Conservation (phyloP, 1,140 invertebrate genomes). For the Sinella curviseta region DNA sequence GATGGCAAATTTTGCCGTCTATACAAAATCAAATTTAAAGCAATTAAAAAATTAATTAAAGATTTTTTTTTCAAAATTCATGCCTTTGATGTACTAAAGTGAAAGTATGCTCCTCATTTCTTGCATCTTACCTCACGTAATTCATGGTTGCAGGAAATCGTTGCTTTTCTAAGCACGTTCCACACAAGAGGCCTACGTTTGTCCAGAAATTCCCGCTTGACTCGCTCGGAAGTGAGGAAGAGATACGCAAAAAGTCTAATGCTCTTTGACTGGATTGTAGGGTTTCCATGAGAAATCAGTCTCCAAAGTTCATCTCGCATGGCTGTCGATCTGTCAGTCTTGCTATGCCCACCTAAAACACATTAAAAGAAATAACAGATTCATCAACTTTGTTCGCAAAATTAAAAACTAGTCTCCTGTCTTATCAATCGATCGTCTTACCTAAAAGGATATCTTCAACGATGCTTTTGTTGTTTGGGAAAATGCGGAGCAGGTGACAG, state of each 20-base stretch:
- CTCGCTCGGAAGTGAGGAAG: slow-evolving; percentile 32
- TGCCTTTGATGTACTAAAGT: no score
- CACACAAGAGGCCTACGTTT: neutral
- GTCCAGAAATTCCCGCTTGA: slow-evolving; percentile 23
- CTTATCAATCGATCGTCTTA: slow-evolving; percentile 23
- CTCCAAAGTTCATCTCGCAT: slow-evolving; percentile 59
- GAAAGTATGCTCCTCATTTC: no score
- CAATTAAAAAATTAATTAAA: no score
- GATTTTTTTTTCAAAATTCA: no score
- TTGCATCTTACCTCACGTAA: neutral
- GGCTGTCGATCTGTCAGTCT: slow-evolving; percentile 46
- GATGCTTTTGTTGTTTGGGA: slow-evolving; percentile 72
- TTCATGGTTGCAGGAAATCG: neutral
- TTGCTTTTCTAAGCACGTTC: neutral
- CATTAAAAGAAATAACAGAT: no score
- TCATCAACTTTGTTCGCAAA: neutral
- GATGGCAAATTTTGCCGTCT: no score
- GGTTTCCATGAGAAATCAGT: slow-evolving; percentile 65
- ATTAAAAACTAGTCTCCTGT: neutral
- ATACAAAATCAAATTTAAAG: no score
- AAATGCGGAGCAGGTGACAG: slow-evolving; percentile 69
- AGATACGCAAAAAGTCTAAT: slow-evolving; percentile 38
- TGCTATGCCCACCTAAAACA: slow-evolving; percentile 10
- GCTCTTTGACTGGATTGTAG: slow-evolving; percentile 44
- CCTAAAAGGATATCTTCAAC: slow-evolving; percentile 70